Evolutionary conservation across 2,888 invertebrate species (phyloP).

Genomic region (Geophilus truncorum): DNA sequence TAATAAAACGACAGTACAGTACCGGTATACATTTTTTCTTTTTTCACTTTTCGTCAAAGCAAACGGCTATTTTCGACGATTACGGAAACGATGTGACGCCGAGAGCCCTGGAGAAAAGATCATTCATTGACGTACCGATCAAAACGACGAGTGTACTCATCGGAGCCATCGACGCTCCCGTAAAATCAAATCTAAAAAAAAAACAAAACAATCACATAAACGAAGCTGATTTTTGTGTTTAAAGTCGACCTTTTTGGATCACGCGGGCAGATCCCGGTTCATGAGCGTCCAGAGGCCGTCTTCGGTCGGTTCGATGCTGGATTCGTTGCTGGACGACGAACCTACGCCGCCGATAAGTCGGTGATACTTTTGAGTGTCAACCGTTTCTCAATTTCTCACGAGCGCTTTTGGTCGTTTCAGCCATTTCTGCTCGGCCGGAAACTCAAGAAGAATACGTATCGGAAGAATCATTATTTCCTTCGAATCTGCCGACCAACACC

Average conservation of each 20-base stretch:
- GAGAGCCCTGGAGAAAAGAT: not conserved
- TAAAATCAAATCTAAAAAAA: not conserved
- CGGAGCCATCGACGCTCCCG: not conserved
- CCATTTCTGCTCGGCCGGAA: conserved; percentile 6
- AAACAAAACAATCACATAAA: too few relatives aligned
- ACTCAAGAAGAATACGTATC: conserved; percentile 27
- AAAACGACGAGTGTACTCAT: not conserved
- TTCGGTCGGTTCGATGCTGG: not conserved
- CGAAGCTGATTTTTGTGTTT: too few relatives aligned
- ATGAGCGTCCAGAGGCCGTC: not conserved
- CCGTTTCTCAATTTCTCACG: too few relatives aligned
- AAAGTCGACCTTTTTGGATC: not conserved
- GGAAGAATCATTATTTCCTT: conserved; percentile 23
- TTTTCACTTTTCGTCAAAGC: not conserved
- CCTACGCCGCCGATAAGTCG: not conserved
- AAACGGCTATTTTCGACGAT: not conserved
- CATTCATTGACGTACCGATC: not conserved
- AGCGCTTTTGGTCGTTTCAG: not conserved
- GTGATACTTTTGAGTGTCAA: not conserved
- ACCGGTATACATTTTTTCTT: too few relatives aligned
- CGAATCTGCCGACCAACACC: not conserved
- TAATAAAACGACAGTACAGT: too few relatives aligned
- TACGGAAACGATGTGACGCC: not conserved
- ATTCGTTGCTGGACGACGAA: not conserved
- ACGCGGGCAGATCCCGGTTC: not conserved